Evolutionary conservation across 2,888 invertebrate species (phyloP), one percentile per base, ranked within the genome.

Genomic region (Lasioglossum morio): DNA sequence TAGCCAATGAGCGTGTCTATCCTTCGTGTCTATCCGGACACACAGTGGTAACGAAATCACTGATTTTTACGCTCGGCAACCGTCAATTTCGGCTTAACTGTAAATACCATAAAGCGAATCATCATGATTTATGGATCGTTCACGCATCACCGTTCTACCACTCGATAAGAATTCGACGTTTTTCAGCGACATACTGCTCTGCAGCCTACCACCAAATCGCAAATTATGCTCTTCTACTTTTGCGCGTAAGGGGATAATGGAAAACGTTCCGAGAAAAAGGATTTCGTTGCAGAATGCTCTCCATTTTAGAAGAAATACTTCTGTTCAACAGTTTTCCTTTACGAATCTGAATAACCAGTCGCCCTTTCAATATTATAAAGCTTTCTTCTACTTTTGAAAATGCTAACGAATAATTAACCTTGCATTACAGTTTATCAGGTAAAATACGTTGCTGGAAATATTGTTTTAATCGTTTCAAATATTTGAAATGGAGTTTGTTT

Each of bases 1-100:
- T 92, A 93, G 94, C 95, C 95, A 95, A 95, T 95, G 93, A 94
- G 94, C 93, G 93, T 89, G 88, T 92, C 92, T 94, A 94, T 92
- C 93, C 94, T 92, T 92, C 90, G 69, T 69, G 69, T 69, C 69
- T 69, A 69, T 69, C 34, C 69, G 34, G 90, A 92, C 89, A 88
- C 86, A 88, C 85, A 87, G 92, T 91, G 92, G 91, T 94, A 94
- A 93, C 93, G 92, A 94, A 94, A 95, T 94, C 94, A 94, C 92
- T 93, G 95, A 94, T 94, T 95, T 95, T 95, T 94, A 93, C 90
- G 82, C 90, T 89, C 85, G 77, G 82, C 87, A 90, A 90, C 87
- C 88, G 89, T 88, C 91, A 90, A 90, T 92, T 93, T 92, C 84
- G 90, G 88, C 90, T 91, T 82, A 87, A 88, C 91, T 90, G 91